phyloP scores from a whole-genome alignment of 2,113 vertebrate species.

The Platanista minor region DNA sequence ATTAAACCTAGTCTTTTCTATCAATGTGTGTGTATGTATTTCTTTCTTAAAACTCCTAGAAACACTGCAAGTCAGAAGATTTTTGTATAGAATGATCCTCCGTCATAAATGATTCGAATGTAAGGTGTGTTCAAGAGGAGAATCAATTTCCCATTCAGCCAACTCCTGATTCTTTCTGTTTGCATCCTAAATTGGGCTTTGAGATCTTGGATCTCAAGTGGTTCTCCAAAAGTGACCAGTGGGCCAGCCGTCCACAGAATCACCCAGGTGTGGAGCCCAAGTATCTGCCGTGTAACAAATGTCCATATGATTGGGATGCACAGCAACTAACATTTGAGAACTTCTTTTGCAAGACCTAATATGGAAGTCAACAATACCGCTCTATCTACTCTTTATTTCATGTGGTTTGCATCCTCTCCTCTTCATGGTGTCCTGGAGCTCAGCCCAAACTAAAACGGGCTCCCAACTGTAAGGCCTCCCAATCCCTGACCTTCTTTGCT shows the following conservation, averaged over 20 bases:
- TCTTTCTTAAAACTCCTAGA: neutral
- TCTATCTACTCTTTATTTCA: neutral
- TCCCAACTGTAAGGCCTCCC: no score
- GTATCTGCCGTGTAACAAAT: neutral
- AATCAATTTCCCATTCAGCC: neutral
- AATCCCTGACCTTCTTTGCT: neutral
- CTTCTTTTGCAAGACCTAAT: neutral
- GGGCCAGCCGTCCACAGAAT: neutral
- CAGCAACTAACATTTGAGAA: neutral
- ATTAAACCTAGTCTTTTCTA: constrained; percentile 10
- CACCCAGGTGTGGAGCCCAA: neutral
- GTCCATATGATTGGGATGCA: neutral
- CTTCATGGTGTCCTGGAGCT: neutral
- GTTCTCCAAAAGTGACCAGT: neutral
- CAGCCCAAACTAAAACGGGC: neutral
- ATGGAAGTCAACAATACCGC: neutral
- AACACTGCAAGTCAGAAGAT: neutral
- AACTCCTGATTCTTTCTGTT: neutral
- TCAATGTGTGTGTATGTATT: neutral
- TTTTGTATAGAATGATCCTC: neutral
- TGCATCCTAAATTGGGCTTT: neutral
- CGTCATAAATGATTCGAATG: neutral
- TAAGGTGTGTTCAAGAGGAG: neutral
- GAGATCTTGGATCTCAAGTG: neutral
- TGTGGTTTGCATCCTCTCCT: neutral